phyloP scores from a whole-genome alignment of 2,888 invertebrate species.

The Trichopria drosophilae region DNA sequence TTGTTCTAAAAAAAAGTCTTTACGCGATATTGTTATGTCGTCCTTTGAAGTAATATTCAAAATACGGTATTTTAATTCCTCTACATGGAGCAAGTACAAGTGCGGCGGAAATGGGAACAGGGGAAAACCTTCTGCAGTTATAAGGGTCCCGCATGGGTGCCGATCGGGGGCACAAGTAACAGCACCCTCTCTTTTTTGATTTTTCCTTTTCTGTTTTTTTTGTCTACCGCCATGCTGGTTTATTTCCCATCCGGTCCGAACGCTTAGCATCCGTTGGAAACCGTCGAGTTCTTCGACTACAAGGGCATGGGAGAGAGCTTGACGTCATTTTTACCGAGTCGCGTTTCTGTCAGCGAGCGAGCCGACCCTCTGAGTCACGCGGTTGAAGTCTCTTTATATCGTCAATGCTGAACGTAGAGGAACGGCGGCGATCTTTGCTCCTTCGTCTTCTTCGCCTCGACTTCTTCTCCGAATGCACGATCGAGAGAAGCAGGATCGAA shows the following conservation, averaged over 20 bases:
- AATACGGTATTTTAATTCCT: too few relatives aligned
- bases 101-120: too few relatives aligned
- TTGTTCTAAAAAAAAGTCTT: too few relatives aligned
- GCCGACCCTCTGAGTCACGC: conserved; percentile 55
- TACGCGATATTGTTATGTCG: too few relatives aligned
- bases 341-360: conserved; percentile 47
- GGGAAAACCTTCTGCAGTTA: too few relatives aligned
- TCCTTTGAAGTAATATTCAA: too few relatives aligned
- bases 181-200: conserved; percentile 28
- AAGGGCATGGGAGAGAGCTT: conserved; percentile 43
- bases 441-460: conserved; percentile 35
- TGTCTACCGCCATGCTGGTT: conserved; percentile 32
- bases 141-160: conserved; percentile 43
- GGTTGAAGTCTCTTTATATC: conserved; percentile 6
- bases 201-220: conserved; percentile 29
- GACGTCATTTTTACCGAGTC: conserved; percentile 49
- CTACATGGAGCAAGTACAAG: too few relatives aligned
- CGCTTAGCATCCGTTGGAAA: conserved; percentile 45
- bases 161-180: conserved; percentile 46
- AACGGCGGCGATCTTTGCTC: conserved; percentile 14
- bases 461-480: too few relatives aligned
- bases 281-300: conserved; percentile 50
- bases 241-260: too few relatives aligned
- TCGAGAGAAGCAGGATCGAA: too few relatives aligned
- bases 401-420: background rate